phyloP scores from a whole-genome alignment of 2,888 invertebrate species.

The Campaea margaritaria region DNA sequence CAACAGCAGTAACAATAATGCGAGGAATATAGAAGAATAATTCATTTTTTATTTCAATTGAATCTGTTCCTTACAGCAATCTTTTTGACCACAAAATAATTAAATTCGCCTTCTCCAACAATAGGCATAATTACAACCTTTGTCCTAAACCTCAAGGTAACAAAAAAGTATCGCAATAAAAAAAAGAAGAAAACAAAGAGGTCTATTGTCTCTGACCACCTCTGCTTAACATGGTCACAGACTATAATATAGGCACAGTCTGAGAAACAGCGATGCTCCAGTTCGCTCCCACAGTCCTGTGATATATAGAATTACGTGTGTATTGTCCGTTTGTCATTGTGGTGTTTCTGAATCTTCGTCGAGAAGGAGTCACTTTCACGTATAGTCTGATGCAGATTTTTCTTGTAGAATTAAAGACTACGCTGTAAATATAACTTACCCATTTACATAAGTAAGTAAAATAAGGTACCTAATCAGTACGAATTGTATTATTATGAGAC shows the following conservation, averaged over 20 bases:
- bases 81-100: conserved; percentile 15
- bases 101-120: conserved; percentile 15
- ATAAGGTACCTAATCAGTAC: no score
- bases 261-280: conserved; percentile 69
- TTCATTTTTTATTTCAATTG: neutral
- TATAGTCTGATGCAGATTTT: conserved; percentile 51
- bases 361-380: conserved; percentile 68
- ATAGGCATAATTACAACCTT: conserved; percentile 21
- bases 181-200: conserved; percentile 30
- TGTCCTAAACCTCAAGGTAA: conserved; percentile 24
- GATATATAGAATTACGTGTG: conserved; percentile 64
- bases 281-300: conserved; percentile 63
- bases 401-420: neutral
- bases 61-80: neutral
- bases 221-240: no score
- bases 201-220: conserved; percentile 31
- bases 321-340: conserved; percentile 61
- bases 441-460: no score
- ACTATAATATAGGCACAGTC: no score
- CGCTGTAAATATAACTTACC: no score
- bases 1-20: no score
- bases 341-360: conserved; percentile 76
- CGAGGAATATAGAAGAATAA: neutral
- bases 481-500: no score
- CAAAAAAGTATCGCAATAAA: conserved; percentile 19